Evolutionary conservation across 2,797 vertebrate species (phyloP), one percentile per base, ranked within the genome.

Genomic region (Synanceia verrucosa): DNA sequence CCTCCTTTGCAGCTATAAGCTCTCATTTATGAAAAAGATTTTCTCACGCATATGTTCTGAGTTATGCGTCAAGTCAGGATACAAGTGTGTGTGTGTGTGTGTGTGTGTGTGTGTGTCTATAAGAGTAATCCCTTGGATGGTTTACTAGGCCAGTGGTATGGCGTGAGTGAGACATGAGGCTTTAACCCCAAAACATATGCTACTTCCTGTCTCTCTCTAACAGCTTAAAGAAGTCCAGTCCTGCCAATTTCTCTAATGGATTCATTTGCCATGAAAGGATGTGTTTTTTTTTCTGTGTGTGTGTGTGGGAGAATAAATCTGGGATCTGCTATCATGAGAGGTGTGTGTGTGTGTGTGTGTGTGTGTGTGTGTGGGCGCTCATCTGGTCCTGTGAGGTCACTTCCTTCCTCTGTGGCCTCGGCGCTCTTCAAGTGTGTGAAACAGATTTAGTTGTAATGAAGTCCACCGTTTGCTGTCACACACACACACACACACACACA

Each of bases 101-200:
- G 55, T 21, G 56, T 52, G 44, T 28, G 43, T 63, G 58, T 67
- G 74, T 52, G 57, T 66, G 66, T 71, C 59, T 56, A 14, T 36
- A 44, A 31, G 51, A 39, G 81, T 86, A 86, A 88, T 86, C 85
- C 78, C 77, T 73, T 47, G 68, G 80, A 88, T 85, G 84, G 63
- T 86, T 86, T 89, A 84, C 76, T 79, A 68, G 69, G 83, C 81
- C 84, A 82, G 78, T 78, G 76, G 82, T 81, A 79, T 83, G 85
- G 86, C 82, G 75, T 74, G 85, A 87, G 84, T 86, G 65, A 86
- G 88, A 89, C 84, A 79, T 73, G 84, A 79, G 72, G 88, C 81
- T 88, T 86, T 89, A 84, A 86, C 86, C 86, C 82, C 62, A 69
- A 84, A 91, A 86, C 88, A 83, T 83, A 88, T 82, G 88, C 83